A percentile compares a stretch with the other conserved stretches of the same genome.
These are phyloP conservation scores for Drosophila imparisetae DNA, from an alignment of 2,888 invertebrate species.

Conservation along the genomic window DNA sequence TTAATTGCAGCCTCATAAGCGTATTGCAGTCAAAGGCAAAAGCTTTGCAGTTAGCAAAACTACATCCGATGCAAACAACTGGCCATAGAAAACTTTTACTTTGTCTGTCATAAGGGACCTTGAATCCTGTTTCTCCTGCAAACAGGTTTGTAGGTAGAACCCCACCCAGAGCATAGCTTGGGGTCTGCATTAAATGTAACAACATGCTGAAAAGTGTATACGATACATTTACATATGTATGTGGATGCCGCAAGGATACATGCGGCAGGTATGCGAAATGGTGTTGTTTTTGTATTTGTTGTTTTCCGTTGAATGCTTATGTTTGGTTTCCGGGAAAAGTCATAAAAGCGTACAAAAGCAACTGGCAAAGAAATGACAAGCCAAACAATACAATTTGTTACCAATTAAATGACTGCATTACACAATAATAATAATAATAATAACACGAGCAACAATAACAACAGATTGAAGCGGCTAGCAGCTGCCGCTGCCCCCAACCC, in stretches of 20 bases:
- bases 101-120: constrained; percentile 16
- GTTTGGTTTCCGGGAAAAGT: constrained; percentile 71
- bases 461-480: constrained; percentile 41
- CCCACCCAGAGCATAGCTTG: not conserved
- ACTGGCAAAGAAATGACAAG: constrained; percentile 53
- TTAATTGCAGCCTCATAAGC: constrained; percentile 58
- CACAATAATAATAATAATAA: constrained; percentile 75
- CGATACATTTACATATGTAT: constrained; percentile 19
- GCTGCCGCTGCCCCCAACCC: constrained; percentile 18
- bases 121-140: not conserved
- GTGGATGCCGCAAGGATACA: constrained; percentile 26
- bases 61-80: constrained; percentile 32
- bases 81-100: constrained; percentile 54
- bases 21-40: constrained; percentile 27
- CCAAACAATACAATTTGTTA: constrained; percentile 79
- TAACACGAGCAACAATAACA: constrained; percentile 40
- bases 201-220: constrained; percentile 42
- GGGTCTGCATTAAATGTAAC: constrained; percentile 47
- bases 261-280: constrained; percentile 22
- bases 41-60: constrained; percentile 22
- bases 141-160: not conserved
- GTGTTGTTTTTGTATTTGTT: constrained; percentile 25
- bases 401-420: constrained; percentile 78
- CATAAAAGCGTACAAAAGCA: constrained; percentile 68
- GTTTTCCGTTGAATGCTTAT: constrained; percentile 35